Conservation (phyloP, 2,797 vertebrate species). For the Parauchenoglanis punctatus region DNA sequence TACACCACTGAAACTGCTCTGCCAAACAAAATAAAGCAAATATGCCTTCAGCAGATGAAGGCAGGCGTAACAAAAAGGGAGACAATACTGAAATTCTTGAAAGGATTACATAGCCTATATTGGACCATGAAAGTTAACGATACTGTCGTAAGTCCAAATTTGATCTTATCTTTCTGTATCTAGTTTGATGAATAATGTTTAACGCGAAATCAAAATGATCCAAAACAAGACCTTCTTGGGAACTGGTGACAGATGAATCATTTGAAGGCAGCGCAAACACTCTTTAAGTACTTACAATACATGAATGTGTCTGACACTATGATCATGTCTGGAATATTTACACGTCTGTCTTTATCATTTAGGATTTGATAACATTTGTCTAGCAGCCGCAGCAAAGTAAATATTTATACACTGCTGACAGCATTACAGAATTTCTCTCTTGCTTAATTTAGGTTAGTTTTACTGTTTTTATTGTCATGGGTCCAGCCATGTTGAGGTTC, state of each 20-base stretch:
- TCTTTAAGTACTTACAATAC: not conserved
- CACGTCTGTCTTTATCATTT: conserved; percentile 11
- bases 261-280: not conserved
- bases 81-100: not conserved
- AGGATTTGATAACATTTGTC: conserved; percentile 12
- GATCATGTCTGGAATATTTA: conserved; percentile 3
- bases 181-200: not conserved
- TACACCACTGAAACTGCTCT: conserved; percentile 4
- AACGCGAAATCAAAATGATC: not conserved
- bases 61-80: not conserved
- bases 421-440: not conserved
- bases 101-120: not conserved
- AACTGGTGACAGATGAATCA: not conserved
- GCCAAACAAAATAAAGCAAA: conserved; percentile 41
- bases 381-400: not conserved
- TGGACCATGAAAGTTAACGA: not conserved
- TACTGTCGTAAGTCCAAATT: not conserved
- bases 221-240: not conserved
- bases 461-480: not conserved
- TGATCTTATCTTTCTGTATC: not conserved
- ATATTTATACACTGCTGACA: conserved; percentile 1
- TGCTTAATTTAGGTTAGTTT: not conserved
- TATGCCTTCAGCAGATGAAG: not conserved
- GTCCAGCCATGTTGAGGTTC: not conserved
- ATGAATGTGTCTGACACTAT: not conserved